A percentile compares a stretch with the other conserved stretches of the same genome.
Conservation (phyloP, 2,113 vertebrate genomes). For the Sciurus niger region DNA sequence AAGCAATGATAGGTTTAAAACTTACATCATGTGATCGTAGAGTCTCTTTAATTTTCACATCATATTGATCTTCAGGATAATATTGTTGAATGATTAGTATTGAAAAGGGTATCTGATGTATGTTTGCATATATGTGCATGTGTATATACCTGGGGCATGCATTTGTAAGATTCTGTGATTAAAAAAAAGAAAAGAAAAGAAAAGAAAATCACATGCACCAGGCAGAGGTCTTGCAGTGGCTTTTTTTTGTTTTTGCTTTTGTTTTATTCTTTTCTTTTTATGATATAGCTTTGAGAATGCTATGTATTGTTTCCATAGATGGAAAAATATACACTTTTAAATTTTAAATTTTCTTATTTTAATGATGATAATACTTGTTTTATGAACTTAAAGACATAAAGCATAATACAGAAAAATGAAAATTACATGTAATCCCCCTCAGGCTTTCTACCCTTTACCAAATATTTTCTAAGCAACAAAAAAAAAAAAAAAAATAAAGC, state of each 20-base stretch:
- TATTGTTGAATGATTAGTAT: background rate
- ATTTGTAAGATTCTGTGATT: no score
- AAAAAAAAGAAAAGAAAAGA: background rate
- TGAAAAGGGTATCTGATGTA: background rate
- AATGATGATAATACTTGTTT: background rate
- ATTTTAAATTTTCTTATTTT: background rate
- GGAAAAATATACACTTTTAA: background rate
- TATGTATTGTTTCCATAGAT: background rate
- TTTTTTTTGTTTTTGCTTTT: background rate
- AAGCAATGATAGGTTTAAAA: background rate
- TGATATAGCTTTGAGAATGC: background rate
- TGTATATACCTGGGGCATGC: background rate
- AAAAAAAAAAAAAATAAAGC: no score
- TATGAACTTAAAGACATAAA: background rate
- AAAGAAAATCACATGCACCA: background rate
- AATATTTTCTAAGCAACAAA: slow-evolving; percentile 3
- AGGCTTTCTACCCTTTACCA: background rate
- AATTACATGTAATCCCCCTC: background rate
- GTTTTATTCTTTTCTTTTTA: background rate
- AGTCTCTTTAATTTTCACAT: background rate
- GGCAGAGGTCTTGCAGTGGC: background rate
- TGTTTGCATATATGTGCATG: background rate
- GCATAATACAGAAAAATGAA: background rate
- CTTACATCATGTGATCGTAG: background rate
- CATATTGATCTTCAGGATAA: background rate